Evolutionary conservation across 2,797 vertebrate genomes (phyloP).

Genomic region (Petrocephalus schoutedeni): DNA sequence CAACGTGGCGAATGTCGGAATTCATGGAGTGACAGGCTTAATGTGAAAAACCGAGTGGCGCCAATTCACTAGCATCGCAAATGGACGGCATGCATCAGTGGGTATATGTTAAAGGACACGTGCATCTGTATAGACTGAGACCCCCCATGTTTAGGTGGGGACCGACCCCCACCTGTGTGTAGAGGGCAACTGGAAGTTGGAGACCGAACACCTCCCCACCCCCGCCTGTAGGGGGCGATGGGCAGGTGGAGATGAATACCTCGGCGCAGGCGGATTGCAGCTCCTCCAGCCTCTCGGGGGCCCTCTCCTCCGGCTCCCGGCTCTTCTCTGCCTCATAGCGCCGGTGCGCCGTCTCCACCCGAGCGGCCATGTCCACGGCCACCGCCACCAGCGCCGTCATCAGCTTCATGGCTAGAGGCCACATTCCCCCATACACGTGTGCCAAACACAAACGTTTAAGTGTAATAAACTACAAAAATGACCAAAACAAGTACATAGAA

Average conservation of each 20-base stretch:
- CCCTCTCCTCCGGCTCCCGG: constrained; percentile 55
- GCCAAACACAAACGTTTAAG: neutral
- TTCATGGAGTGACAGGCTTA: neutral
- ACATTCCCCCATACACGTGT: neutral
- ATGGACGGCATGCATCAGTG: neutral
- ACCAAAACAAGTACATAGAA: neutral
- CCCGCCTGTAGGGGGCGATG: too few relatives aligned
- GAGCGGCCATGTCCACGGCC: constrained; percentile 59
- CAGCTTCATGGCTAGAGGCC: constrained; percentile 71
- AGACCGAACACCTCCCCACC: too few relatives aligned
- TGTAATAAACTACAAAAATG: neutral
- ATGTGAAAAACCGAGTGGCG: neutral
- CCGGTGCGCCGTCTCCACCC: constrained; percentile 67
- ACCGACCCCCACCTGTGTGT: neutral
- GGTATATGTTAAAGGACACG: neutral
- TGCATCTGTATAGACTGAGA: neutral
- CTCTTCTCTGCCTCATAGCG: constrained; percentile 64
- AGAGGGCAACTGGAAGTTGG: too few relatives aligned
- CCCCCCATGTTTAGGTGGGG: neutral
- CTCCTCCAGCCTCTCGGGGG: constrained; percentile 63
- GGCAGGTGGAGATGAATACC: constrained; percentile 38
- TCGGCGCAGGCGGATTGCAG: constrained; percentile 62
- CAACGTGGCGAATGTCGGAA: neutral
- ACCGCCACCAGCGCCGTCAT: constrained; percentile 76
- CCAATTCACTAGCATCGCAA: neutral